Percentiles rank a stretch among this genome's conserved stretches.
These are phyloP conservation scores for Aphrophora alni DNA, from an alignment of 2,888 invertebrate species.

Conservation along the genomic window DNA sequence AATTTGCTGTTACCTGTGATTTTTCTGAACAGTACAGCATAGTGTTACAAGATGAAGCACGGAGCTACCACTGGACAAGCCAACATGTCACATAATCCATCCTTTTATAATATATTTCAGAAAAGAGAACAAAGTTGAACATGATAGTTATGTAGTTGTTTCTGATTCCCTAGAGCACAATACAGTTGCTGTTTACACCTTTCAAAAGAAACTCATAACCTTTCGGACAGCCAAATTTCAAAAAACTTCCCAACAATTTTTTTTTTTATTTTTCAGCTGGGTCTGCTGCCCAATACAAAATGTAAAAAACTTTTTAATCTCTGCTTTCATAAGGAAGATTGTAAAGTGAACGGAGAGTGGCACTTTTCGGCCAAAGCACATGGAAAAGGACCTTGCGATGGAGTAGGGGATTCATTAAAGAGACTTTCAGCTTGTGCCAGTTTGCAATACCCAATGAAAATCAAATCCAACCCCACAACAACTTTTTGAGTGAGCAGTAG, in stretches of 20 bases:
- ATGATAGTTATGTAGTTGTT: background rate
- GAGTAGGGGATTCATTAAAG: conserved; percentile 45
- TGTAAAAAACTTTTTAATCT: conserved; percentile 49
- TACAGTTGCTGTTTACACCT: conserved; percentile 11
- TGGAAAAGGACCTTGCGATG: conserved; percentile 42
- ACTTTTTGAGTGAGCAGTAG: conserved; percentile 20
- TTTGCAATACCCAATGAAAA: conserved; percentile 3
- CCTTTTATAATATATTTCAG: conserved; percentile 19
- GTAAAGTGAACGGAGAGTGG: background rate
- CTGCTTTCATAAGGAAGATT: background rate
- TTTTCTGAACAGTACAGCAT: conserved; percentile 33
- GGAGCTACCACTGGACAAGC: conserved; percentile 21
- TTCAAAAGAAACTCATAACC: conserved; percentile 3
- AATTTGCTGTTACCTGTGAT: conserved; percentile 15
- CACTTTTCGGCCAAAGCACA: conserved; percentile 44
- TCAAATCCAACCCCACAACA: background rate
- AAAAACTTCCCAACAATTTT: background rate
- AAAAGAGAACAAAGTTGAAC: background rate
- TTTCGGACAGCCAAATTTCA: background rate
- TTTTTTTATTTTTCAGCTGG: conserved; percentile 48
- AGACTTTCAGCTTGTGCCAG: conserved; percentile 43
- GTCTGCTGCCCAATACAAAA: conserved; percentile 50
- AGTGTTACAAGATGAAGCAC: conserved; percentile 35
- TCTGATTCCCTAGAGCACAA: conserved; percentile 19
- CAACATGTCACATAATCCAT: conserved; percentile 6